Conservation (phyloP, 2,113 vertebrate species). For the Nannospalax galili region DNA sequence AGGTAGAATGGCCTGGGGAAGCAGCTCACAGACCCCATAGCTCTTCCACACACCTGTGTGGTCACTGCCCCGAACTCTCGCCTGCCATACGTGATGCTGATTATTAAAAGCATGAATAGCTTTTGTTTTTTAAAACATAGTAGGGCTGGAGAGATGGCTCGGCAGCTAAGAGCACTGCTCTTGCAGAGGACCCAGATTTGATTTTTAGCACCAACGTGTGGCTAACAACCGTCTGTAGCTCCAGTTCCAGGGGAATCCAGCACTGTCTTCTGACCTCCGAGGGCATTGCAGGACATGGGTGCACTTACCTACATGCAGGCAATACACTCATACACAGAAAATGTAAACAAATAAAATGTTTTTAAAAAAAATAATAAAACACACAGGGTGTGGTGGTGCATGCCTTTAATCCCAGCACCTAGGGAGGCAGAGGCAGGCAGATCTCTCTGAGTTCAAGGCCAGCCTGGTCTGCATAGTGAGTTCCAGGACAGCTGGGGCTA, state of each 20-base stretch:
- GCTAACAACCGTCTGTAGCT: not conserved
- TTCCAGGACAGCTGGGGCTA: too few species aligned
- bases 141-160: not conserved
- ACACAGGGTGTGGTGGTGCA: too few species aligned
- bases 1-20: not conserved
- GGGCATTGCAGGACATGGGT: not conserved
- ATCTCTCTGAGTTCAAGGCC: too few species aligned
- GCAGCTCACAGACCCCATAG: not conserved
- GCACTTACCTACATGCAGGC: not conserved
- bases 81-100: too few species aligned
- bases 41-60: rapidly evolving
- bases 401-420: too few species aligned
- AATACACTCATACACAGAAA: not conserved
- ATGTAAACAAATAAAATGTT: too few species aligned
- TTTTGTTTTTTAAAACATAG: not conserved
- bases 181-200: not conserved
- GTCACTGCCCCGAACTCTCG: rapidly evolving
- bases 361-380: too few species aligned
- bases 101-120: not conserved
- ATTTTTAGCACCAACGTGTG: not conserved
- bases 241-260: not conserved
- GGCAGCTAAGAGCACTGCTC: too few species aligned
- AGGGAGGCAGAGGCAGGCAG: too few species aligned
- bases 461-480: too few species aligned
- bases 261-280: not conserved